Conservation (phyloP, 2,797 vertebrate species). For the Crocidura indochinensis region DNA sequence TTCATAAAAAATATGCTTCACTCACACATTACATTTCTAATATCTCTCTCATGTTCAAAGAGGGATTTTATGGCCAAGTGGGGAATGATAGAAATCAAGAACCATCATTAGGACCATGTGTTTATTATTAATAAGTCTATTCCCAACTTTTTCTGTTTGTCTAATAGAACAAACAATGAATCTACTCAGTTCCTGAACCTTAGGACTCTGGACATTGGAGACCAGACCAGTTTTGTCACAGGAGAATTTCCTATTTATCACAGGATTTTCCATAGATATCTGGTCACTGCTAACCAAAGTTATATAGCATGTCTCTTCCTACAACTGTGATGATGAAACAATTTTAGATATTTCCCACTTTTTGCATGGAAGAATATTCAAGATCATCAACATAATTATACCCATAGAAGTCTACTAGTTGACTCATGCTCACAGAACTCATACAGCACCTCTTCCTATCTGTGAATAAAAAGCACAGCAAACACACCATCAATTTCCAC, state of each 20-base stretch:
- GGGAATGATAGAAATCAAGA: background rate
- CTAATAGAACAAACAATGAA: background rate
- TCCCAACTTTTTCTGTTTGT: background rate
- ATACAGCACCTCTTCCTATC: background rate
- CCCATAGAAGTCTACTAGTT: background rate
- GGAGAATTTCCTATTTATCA: no score
- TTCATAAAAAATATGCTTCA: conserved; percentile 5
- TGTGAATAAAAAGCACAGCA: background rate
- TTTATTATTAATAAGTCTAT: background rate
- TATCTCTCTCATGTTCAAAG: background rate
- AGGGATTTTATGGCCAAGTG: background rate
- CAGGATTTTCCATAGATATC: background rate
- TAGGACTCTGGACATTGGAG: background rate
- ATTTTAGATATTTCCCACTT: background rate
- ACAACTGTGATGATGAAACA: background rate
- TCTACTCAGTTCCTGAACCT: background rate
- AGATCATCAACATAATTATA: background rate
- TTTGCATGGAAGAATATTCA: background rate
- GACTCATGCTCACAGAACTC: background rate
- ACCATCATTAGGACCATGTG: background rate
- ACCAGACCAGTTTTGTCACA: background rate
- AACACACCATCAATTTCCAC: background rate
- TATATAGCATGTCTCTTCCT: background rate
- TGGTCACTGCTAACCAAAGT: background rate
- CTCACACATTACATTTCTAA: background rate